phyloP scores from a whole-genome alignment of 1,140 invertebrate genomes.

The Brachionus sp. region DNA sequence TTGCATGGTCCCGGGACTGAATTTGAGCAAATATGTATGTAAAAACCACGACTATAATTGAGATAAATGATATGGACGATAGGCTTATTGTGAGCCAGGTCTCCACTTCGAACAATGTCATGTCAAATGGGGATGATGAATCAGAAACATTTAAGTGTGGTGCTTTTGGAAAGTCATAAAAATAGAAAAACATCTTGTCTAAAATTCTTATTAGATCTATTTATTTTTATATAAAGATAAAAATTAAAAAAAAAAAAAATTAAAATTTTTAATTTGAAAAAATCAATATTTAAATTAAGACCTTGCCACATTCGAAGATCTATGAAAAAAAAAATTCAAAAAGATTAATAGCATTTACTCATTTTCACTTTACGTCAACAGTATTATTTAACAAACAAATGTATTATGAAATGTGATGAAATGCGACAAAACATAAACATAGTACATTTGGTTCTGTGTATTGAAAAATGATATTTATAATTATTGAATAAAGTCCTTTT shows the following conservation, averaged over 20 bases:
- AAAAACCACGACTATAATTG: neutral
- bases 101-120: neutral
- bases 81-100: conserved; percentile 16
- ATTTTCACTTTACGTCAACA: neutral
- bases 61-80: neutral
- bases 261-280: too few relatives aligned
- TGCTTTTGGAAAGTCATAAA: neutral
- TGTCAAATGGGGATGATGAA: neutral
- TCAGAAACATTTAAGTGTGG: neutral
- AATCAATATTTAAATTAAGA: neutral
- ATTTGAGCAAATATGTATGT: neutral
- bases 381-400: neutral
- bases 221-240: too few relatives aligned
- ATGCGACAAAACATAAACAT: too few relatives aligned
- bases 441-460: too few relatives aligned
- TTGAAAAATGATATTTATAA: too few relatives aligned
- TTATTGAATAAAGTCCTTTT: too few relatives aligned
- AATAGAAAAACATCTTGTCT: neutral
- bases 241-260: too few relatives aligned
- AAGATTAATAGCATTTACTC: neutral
- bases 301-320: neutral
- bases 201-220: neutral
- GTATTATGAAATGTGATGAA: neutral
- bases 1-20: neutral
- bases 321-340: too few relatives aligned